Conservation (phyloP, 2,797 vertebrate genomes). For the Crypturellus tataupa region DNA sequence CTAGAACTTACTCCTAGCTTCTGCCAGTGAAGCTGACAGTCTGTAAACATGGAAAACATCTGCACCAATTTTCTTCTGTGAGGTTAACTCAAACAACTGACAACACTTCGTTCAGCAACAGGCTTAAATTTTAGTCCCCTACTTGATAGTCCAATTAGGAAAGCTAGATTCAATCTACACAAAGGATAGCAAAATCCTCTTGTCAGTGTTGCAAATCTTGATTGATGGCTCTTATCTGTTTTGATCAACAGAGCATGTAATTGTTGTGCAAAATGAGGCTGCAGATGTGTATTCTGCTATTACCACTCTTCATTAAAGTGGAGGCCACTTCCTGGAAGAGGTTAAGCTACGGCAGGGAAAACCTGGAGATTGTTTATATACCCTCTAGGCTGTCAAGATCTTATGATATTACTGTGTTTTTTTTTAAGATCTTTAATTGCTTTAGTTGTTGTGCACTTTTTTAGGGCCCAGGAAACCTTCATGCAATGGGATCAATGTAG, state of each 20-base stretch:
- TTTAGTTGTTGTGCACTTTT: constrained; percentile 24
- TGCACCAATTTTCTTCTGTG: constrained; percentile 27
- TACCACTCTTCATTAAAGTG: neutral
- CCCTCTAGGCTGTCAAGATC: neutral
- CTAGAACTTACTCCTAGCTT: neutral
- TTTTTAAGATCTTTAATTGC: neutral
- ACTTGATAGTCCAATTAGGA: neutral
- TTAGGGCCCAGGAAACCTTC: constrained; percentile 96
- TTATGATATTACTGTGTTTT: neutral
- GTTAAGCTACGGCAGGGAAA: constrained; percentile 9
- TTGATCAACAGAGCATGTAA: neutral
- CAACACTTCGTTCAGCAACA: neutral
- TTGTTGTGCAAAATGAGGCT: constrained; percentile 29
- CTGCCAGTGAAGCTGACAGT: neutral
- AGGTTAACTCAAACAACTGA: neutral
- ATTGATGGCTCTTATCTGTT: constrained; percentile 42
- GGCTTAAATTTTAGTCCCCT: neutral
- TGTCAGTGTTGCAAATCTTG: constrained; percentile 27
- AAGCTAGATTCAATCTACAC: neutral
- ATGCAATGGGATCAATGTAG: constrained; percentile 98
- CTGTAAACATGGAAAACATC: constrained; percentile 13
- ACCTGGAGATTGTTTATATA: neutral
- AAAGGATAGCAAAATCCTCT: neutral
- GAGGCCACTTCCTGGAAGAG: constrained; percentile 25
- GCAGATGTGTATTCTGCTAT: constrained; percentile 20